Evolutionary conservation across 1,140 invertebrate species (phyloP).

Genomic region (Monomorium pharaonis): DNA sequence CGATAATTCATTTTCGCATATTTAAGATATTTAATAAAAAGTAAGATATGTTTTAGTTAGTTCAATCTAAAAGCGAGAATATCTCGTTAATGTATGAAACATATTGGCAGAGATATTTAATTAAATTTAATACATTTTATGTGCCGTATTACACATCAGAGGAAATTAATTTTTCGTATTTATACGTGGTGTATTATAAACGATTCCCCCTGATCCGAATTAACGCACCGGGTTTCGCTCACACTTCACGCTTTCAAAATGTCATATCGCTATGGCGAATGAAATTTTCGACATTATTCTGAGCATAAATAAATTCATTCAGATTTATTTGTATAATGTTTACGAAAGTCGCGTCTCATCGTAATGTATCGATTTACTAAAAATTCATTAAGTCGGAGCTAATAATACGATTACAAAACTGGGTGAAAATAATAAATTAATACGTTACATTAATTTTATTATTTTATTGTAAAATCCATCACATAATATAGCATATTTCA

Average conservation of each 20-base stretch:
- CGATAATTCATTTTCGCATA: background rate
- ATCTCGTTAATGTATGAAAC: constrained; percentile 2
- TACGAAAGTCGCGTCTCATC: background rate
- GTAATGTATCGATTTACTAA: constrained; percentile 39
- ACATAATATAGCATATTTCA: background rate
- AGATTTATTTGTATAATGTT: background rate
- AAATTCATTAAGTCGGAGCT: constrained; percentile 18
- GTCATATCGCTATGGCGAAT: constrained; percentile 13
- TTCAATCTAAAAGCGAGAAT: constrained; percentile 10
- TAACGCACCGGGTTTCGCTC: constrained; percentile 35
- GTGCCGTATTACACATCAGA: constrained; percentile 3
- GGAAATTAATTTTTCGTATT: constrained; percentile 47
- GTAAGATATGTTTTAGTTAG: background rate
- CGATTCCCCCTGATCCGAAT: constrained; percentile 27
- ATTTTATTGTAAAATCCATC: background rate
- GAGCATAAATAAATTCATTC: constrained; percentile 37
- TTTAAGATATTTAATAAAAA: constrained; percentile 19
- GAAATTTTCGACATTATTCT: constrained; percentile 39
- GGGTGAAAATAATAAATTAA: background rate
- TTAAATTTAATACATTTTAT: constrained; percentile 33
- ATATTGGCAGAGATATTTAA: constrained; percentile 21
- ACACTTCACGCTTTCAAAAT: constrained; percentile 28
- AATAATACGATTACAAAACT: constrained; percentile 46
- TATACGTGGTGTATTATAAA: constrained; percentile 21
- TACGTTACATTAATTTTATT: background rate